Evolutionary conservation across 2,797 vertebrate genomes (phyloP), one percentile per base, ranked within the genome.

Genomic region (Rhabdophis nuchalis): DNA sequence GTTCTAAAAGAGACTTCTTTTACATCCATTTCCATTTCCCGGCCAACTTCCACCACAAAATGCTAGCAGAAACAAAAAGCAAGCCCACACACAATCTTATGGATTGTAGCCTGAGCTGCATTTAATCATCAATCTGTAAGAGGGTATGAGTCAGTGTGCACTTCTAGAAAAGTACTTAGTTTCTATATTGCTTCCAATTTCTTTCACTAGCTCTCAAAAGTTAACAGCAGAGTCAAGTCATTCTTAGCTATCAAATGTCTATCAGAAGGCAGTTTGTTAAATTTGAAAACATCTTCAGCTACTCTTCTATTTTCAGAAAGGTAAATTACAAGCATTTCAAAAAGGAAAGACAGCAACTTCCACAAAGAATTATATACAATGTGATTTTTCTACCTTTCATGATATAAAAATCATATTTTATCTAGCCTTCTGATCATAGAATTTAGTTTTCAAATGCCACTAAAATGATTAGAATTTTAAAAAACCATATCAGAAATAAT

Each of bases 31-130:
- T 25, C 36, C 36, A 89, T 85, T 46, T 60, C 46, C n/a, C 4
- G 8, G 27, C 41, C 68, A 64, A 41, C 50, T 12, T 86, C 29
- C 56, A 87, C 10, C 41, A 53, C 23, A 32, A 36, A 27, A 90
- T 87, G n/a, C 64, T 90, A 3, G 41, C 50, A 87, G 53, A 92
- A 77, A 89, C 25, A 50, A 89, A 92, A 89, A 87, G 41, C 82
- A 85, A 68, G 50, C 16, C 57, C 32, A 36, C 85, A 29, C 29
- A 72, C 13, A 52, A 29, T 77, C 82, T n/a, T 87, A 25, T 32
- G 27, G n/a, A 29, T 18, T 20, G 32, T 46, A 50, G 50, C 36
- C 54, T 58, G n/a, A 90, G 23, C 41, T 13, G 29, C 23, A 58
- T 87, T 92, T 50, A 86, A 23, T 27, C 46, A 32, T 56, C 32